Evolutionary conservation across 2,888 invertebrate species (phyloP).

Genomic region (Drosophila neutralis): DNA sequence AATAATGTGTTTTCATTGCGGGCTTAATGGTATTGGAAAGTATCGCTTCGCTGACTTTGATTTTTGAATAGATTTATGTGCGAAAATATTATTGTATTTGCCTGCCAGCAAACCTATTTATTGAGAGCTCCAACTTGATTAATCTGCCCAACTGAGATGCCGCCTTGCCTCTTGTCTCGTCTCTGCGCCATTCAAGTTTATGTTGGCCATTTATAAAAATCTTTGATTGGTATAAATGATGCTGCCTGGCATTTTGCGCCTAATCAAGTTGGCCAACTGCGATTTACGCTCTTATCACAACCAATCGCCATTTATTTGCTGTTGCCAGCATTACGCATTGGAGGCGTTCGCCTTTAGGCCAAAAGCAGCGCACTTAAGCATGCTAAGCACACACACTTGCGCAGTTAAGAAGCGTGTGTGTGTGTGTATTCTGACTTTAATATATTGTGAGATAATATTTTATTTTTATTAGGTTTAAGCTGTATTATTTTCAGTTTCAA

Average conservation of each 20-base stretch:
- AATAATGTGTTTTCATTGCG: constrained; percentile 37
- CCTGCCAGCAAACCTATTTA: constrained; percentile 39
- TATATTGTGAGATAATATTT: constrained; percentile 36
- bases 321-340: not conserved
- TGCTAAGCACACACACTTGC: constrained; percentile 54
- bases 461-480: constrained; percentile 38
- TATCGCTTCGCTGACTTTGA: constrained; percentile 17
- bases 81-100: constrained; percentile 47
- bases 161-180: not conserved
- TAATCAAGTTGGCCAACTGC: constrained; percentile 65
- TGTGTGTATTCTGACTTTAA: constrained; percentile 30
- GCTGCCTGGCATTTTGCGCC: constrained; percentile 49
- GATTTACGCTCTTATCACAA: constrained; percentile 29
- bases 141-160: constrained; percentile 34
- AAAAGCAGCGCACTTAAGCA: constrained; percentile 48
- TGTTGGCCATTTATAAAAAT: constrained; percentile 63
- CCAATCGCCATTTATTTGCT: constrained; percentile 41
- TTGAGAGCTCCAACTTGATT: constrained; percentile 51
- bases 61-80: constrained; percentile 38
- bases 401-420: not conserved
- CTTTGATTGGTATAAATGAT: constrained; percentile 78
- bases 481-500: constrained; percentile 26
- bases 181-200: constrained; percentile 14
- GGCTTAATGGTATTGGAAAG: not conserved
- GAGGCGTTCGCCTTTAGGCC: constrained; percentile 22